These are phyloP conservation scores for Prunella fulvescens DNA, from an alignment of 2,113 vertebrate genomes.

Conservation along the genomic window DNA sequence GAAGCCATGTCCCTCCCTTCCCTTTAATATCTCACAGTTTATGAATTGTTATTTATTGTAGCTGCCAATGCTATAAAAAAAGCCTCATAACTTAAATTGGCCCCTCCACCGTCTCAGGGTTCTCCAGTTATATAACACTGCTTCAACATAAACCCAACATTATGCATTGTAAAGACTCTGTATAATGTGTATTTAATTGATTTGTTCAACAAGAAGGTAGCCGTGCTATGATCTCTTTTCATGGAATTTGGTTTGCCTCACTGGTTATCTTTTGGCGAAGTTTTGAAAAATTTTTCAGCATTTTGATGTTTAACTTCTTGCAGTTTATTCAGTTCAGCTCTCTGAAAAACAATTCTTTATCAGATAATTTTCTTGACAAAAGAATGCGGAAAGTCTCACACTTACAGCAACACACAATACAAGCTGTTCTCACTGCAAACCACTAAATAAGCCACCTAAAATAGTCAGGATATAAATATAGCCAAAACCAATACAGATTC, in stretches of 20 bases:
- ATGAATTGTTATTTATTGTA: slow-evolving; percentile 20
- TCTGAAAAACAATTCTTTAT: background rate
- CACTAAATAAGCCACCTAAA: slow-evolving; percentile 63
- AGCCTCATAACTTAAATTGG: slow-evolving; percentile 17
- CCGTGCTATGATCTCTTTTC: background rate
- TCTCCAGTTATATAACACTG: slow-evolving; percentile 17
- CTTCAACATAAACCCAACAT: slow-evolving; percentile 23
- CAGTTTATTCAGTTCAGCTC: background rate
- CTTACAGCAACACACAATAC: background rate
- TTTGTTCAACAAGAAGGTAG: background rate
- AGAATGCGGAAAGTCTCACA: background rate
- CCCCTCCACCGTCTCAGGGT: background rate
- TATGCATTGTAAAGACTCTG: background rate
- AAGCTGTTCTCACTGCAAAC: slow-evolving; percentile 12
- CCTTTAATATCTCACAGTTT: slow-evolving; percentile 48
- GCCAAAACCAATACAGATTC: slow-evolving; percentile 11
- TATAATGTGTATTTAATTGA: background rate
- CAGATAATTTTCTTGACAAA: background rate
- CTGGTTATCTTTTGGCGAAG: background rate
- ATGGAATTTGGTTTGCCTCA: background rate
- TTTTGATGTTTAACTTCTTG: background rate
- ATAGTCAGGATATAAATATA: background rate
- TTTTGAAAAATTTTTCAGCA: background rate
- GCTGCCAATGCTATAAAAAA: background rate
- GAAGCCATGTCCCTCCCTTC: slow-evolving; percentile 42